phyloP scores from a whole-genome alignment of 1,140 invertebrate species.

The Pogonomyrmex californicus region DNA sequence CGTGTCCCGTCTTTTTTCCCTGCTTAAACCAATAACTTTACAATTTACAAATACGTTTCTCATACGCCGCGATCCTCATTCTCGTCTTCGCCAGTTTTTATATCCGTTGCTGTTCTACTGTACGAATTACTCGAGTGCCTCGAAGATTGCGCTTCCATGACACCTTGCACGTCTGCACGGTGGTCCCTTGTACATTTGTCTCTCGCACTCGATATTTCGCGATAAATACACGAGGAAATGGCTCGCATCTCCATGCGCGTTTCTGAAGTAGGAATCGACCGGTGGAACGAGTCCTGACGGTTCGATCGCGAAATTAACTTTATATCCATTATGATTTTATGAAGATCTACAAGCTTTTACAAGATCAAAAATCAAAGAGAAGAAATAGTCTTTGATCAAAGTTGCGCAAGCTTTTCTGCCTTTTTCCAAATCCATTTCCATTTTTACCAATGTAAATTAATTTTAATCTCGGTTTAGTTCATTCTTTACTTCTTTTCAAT shows the following conservation, averaged over 20 bases:
- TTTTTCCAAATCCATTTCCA: not conserved
- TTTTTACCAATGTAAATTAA: too few species aligned
- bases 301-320: not conserved
- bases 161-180: conserved; percentile 74
- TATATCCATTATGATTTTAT: not conserved
- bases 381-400: not conserved
- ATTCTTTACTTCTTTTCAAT: too few species aligned
- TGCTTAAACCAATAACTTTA: conserved; percentile 68
- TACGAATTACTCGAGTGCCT: conserved; percentile 37
- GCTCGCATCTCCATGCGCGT: conserved; percentile 9
- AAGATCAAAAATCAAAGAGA: not conserved
- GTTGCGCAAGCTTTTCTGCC: not conserved
- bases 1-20: conserved; percentile 53
- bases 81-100: conserved; percentile 9
- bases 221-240: conserved; percentile 38
- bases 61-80: conserved; percentile 26
- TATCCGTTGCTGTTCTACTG: not conserved
- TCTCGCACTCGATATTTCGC: conserved; percentile 46
- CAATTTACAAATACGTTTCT: conserved; percentile 64
- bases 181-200: conserved; percentile 70
- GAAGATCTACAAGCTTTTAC: not conserved
- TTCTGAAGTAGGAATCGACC: conserved; percentile 43
- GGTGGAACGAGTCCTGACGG: conserved; percentile 39
- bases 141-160: conserved; percentile 28
- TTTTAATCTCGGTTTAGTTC: too few species aligned